phyloP scores from a whole-genome alignment of 1,140 invertebrate genomes.

The Penaeus vannamei region DNA sequence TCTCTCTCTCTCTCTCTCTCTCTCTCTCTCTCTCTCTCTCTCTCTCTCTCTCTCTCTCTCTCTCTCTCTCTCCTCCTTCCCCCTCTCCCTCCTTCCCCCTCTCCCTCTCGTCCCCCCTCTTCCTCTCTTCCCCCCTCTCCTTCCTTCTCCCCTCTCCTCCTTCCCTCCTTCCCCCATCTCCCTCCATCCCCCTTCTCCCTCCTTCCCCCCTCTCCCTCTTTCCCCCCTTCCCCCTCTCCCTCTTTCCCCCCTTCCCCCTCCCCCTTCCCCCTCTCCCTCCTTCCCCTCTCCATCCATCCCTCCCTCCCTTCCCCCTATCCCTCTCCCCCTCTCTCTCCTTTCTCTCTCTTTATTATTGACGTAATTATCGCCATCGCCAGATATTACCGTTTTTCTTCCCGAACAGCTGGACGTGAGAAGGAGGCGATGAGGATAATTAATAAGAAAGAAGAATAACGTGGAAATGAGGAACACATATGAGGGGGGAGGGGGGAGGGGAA shows the following conservation, averaged over 20 bases:
- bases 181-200: background rate
- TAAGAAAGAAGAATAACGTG: slow-evolving; percentile 39
- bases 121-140: no score
- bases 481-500: background rate
- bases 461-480: background rate
- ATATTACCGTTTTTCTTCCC: slow-evolving; percentile 2
- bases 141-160: background rate
- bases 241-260: slow-evolving; percentile 5
- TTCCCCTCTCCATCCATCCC: no score
- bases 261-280: background rate
- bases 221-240: background rate
- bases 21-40: background rate
- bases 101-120: background rate
- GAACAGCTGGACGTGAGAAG: background rate
- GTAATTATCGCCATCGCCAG: background rate
- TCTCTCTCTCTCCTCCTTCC: background rate
- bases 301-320: background rate
- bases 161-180: background rate
- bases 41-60: background rate
- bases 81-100: background rate
- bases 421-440: slow-evolving; percentile 59
- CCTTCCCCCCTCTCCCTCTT: background rate
- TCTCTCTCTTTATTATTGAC: background rate
- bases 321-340: slow-evolving; percentile 4
- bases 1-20: background rate